Conservation (phyloP, 2,113 vertebrate genomes). For the Halichoerus grypus region DNA sequence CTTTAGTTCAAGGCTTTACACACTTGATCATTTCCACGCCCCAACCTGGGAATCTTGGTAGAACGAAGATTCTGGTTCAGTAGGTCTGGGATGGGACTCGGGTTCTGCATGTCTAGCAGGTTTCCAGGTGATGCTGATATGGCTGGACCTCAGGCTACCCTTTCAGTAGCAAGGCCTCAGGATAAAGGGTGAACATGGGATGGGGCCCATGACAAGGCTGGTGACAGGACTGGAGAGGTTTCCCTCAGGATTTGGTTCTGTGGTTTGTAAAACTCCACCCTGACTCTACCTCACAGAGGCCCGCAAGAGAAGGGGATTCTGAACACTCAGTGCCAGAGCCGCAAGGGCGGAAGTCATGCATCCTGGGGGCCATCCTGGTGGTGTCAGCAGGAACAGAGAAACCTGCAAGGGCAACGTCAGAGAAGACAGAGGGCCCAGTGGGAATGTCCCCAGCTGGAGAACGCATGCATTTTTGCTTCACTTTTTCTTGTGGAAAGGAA, state of each 20-base stretch:
- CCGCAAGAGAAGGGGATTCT: neutral
- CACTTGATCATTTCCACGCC: accelerated
- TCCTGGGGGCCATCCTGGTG: neutral
- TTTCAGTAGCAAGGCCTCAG: neutral
- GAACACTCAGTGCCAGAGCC: neutral
- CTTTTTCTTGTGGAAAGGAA: neutral
- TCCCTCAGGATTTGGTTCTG: neutral
- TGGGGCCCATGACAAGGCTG: neutral
- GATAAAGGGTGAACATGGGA: neutral
- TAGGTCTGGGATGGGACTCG: neutral
- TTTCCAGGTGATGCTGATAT: neutral
- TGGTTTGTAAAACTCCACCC: neutral
- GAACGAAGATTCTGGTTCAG: neutral
- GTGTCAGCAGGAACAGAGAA: neutral
- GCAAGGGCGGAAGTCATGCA: neutral
- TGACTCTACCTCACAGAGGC: neutral
- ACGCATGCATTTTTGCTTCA: neutral
- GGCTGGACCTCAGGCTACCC: neutral
- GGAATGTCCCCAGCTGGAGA: neutral
- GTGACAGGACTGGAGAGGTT: neutral
- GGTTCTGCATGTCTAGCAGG: neutral
- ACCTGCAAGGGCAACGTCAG: neutral
- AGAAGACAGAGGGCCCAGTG: neutral
- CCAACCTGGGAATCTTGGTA: neutral
- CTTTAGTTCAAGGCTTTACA: neutral